A percentile compares a stretch with the other conserved stretches of the same genome.
These are phyloP conservation scores for Notiomystis cincta DNA, from an alignment of 2,113 vertebrate species.

Conservation along the genomic window DNA sequence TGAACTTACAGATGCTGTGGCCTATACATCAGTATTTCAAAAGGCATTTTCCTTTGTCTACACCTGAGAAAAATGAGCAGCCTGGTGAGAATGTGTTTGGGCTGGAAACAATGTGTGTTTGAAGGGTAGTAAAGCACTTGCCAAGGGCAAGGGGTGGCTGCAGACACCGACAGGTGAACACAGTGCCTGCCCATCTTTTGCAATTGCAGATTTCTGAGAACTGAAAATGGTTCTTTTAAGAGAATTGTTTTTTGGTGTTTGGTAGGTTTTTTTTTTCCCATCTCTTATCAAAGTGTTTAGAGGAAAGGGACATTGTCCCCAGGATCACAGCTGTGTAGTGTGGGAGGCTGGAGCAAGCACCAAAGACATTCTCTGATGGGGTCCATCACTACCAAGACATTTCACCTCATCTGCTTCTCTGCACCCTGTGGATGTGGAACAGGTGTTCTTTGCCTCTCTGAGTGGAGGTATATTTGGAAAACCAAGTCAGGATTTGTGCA, in stretches of 20 bases:
- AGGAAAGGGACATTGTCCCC: not conserved
- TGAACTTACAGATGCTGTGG: not conserved
- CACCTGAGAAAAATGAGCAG: not conserved
- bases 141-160: not conserved
- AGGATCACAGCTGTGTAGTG: not conserved
- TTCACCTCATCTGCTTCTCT: not conserved
- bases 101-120: not conserved
- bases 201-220: not conserved
- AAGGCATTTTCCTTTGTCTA: not conserved
- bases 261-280: not conserved
- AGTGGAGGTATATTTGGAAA: not conserved
- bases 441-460: not conserved
- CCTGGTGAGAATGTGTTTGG: not conserved
- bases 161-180: not conserved
- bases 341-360: not conserved
- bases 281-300: not conserved
- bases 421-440: not conserved
- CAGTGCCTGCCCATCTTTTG: not conserved
- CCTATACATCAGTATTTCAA: not conserved
- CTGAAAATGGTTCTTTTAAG: not conserved
- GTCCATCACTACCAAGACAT: not conserved
- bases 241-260: too few relatives aligned
- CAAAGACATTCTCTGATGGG: not conserved
- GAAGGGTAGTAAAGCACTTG: not conserved
- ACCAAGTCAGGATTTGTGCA: not conserved